phyloP scores from a whole-genome alignment of 1,140 invertebrate genomes.

The Leucophenga varia region DNA sequence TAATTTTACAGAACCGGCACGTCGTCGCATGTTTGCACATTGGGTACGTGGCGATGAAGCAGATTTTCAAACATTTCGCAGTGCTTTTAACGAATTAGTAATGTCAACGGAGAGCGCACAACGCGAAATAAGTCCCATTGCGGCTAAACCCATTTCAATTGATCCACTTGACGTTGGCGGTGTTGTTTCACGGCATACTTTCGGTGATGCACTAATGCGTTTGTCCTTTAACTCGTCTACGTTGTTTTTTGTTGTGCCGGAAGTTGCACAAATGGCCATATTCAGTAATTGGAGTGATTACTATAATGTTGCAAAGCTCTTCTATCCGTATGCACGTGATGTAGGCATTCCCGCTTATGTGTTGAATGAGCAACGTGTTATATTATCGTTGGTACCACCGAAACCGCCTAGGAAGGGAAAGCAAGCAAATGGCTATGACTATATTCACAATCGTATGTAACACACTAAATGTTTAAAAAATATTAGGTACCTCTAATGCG shows the following conservation, averaged over 20 bases:
- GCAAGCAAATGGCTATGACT: constrained; percentile 35
- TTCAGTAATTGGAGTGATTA: constrained; percentile 46
- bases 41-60: constrained; percentile 45
- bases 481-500: neutral
- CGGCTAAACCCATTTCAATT: constrained; percentile 30
- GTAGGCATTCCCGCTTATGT: constrained; percentile 44
- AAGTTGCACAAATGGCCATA: constrained; percentile 39
- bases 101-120: constrained; percentile 33
- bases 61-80: constrained; percentile 41
- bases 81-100: constrained; percentile 34
- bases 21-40: constrained; percentile 51
- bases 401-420: constrained; percentile 36
- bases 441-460: constrained; percentile 42
- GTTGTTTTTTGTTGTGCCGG: constrained; percentile 49
- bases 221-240: constrained; percentile 40
- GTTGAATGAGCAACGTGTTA: constrained; percentile 40
- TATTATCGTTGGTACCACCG: constrained; percentile 44
- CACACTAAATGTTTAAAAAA: neutral
- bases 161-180: constrained; percentile 36
- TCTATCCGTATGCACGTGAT: constrained; percentile 42
- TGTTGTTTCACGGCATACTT: constrained; percentile 24
- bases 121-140: constrained; percentile 30
- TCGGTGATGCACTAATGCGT: constrained; percentile 36
- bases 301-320: constrained; percentile 31
- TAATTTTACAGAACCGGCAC: constrained; percentile 45